Conservation (phyloP, 2,797 vertebrate genomes). For the Arnoldichthys spilopterus region DNA sequence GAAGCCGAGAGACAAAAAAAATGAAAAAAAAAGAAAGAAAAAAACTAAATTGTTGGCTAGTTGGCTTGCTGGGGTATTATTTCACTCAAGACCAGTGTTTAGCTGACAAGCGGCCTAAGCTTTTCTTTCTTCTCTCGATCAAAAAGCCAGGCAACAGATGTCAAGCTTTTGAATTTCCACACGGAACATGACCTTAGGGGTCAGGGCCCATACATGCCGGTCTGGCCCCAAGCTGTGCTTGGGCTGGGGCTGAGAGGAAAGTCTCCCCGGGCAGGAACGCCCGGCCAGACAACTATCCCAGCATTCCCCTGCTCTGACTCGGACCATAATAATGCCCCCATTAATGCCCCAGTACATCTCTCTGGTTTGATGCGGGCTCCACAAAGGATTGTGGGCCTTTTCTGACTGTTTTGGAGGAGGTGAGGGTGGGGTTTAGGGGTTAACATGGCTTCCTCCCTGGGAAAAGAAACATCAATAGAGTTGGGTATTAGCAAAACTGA, state of each 20-base stretch:
- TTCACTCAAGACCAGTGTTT: slow-evolving; percentile 71
- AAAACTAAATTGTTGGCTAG: slow-evolving; percentile 71
- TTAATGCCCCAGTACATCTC: slow-evolving; percentile 47
- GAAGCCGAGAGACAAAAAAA: slow-evolving; percentile 28
- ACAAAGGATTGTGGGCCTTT: slow-evolving; percentile 44
- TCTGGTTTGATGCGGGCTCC: slow-evolving; percentile 32
- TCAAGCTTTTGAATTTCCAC: slow-evolving; percentile 78
- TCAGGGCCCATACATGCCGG: slow-evolving; percentile 77
- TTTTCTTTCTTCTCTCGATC: slow-evolving; percentile 66
- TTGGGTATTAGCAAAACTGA: slow-evolving; percentile 65
- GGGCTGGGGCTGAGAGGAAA: slow-evolving; percentile 68
- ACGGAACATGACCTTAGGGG: slow-evolving; percentile 80
- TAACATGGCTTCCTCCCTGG: slow-evolving; percentile 65
- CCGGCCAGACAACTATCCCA: slow-evolving; percentile 67
- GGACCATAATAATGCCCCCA: slow-evolving; percentile 48
- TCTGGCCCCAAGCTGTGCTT: slow-evolving; percentile 76
- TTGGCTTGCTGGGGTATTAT: slow-evolving; percentile 82
- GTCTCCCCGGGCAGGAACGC: slow-evolving; percentile 72
- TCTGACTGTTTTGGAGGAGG: slow-evolving; percentile 43
- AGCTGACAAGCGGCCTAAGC: slow-evolving; percentile 71
- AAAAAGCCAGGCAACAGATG: slow-evolving; percentile 82
- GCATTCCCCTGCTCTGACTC: slow-evolving; percentile 48
- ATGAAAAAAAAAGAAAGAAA: slow-evolving; percentile 53
- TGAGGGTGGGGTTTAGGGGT: slow-evolving; percentile 53
- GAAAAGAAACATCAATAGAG: slow-evolving; percentile 73